A percentile compares a stretch with the other conserved stretches of the same genome.
Evolutionary conservation across 2,797 vertebrate species (phyloP).

Genomic region (Enteromius unitaeniatus): DNA sequence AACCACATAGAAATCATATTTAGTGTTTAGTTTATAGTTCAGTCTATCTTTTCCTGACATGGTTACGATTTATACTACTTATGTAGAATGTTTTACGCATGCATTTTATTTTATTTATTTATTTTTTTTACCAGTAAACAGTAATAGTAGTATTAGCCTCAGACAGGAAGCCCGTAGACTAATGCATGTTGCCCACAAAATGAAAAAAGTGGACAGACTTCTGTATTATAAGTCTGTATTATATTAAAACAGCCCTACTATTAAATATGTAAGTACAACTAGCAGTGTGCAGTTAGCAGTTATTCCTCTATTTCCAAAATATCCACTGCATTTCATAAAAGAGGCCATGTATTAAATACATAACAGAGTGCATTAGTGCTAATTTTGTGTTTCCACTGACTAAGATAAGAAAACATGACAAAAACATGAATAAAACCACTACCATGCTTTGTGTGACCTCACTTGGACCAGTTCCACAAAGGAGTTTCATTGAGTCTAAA

Average conservation of each 20-base stretch:
- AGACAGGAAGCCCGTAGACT: neutral
- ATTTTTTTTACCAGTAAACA: no score
- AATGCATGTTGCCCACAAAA: neutral
- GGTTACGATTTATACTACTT: neutral
- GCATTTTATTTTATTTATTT: neutral
- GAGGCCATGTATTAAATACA: neutral
- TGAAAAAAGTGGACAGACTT: neutral
- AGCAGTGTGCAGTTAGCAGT: neutral
- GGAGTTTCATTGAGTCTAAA: conserved; percentile 28
- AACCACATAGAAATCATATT: conserved; percentile 60
- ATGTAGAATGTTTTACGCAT: neutral
- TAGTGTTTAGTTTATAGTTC: conserved; percentile 60
- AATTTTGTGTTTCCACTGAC: neutral
- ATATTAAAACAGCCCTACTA: neutral
- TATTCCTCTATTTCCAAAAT: neutral
- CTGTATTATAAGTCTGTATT: neutral
- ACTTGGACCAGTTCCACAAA: conserved; percentile 9
- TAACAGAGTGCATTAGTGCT: neutral
- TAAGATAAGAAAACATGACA: neutral
- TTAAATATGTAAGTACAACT: neutral
- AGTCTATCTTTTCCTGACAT: neutral
- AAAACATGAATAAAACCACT: neutral
- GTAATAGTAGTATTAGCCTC: no score
- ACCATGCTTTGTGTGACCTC: conserved; percentile 37
- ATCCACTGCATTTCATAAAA: neutral